Evolutionary conservation across 92 coral and sea anemone species (phyloP).

Genomic region (Isaurus tuberculatus): DNA sequence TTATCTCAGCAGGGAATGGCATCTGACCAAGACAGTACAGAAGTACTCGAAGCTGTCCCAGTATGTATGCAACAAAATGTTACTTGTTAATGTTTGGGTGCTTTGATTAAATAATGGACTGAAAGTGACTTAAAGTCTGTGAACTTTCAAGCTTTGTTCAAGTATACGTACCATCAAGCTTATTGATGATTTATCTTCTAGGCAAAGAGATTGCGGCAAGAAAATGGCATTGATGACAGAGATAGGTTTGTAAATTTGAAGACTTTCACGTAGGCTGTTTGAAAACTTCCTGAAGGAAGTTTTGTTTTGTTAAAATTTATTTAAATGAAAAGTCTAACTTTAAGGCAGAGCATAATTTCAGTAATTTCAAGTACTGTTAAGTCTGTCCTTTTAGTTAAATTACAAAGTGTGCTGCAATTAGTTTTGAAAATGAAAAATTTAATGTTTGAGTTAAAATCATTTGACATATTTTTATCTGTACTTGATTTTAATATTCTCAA

Average conservation of each 20-base stretch:
- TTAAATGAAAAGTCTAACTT: slow-evolving; percentile 3
- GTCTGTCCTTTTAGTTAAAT: not conserved
- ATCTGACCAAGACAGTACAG: slow-evolving; percentile 85
- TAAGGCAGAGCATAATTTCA: not conserved
- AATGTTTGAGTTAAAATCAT: slow-evolving; percentile 8
- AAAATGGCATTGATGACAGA: slow-evolving; percentile 78
- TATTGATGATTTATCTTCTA: slow-evolving; percentile 45
- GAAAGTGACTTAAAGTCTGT: not conserved
- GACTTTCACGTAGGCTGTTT: slow-evolving; percentile 15
- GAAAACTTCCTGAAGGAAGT: slow-evolving; percentile 34
- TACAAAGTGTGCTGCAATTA: not conserved
- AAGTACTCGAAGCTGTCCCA: slow-evolving; percentile 80
- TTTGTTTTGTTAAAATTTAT: not conserved
- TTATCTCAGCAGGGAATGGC: slow-evolving; percentile 78
- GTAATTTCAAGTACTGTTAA: not conserved
- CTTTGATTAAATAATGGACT: slow-evolving; percentile 5
- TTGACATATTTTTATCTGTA: slow-evolving; percentile 50
- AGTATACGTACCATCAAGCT: slow-evolving; percentile 11
- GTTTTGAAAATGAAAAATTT: not conserved
- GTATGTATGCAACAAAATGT: slow-evolving; percentile 60
- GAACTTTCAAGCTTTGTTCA: slow-evolving; percentile 5
- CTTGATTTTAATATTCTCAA: slow-evolving; percentile 43
- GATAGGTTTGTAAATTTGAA: slow-evolving; percentile 69
- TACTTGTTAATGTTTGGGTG: slow-evolving; percentile 9
- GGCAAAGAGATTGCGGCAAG: slow-evolving; percentile 91